These are phyloP conservation scores for Nymphicus hollandicus DNA, from an alignment of 2,113 vertebrate genomes.

Conservation along the genomic window DNA sequence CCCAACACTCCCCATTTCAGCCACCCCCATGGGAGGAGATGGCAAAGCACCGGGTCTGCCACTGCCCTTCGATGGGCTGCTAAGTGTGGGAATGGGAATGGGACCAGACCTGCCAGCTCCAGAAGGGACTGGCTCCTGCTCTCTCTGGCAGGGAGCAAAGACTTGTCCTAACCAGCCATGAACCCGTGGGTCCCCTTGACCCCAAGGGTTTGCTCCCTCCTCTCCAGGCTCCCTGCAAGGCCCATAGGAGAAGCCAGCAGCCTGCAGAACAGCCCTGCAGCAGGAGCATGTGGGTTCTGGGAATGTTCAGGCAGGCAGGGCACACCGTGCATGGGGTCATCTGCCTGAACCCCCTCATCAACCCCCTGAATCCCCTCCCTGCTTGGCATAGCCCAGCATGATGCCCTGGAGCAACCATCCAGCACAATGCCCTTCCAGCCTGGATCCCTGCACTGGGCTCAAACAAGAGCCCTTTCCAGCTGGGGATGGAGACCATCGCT, in stretches of 20 bases:
- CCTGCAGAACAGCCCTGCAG: neutral
- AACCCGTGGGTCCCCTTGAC: neutral
- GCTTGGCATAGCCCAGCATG: fast-evolving
- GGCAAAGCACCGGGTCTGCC: neutral
- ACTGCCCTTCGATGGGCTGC: neutral
- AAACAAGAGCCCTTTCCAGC: neutral
- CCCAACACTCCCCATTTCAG: fast-evolving
- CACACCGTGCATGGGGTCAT: fast-evolving
- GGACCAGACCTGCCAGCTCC: neutral
- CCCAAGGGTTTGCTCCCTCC: neutral
- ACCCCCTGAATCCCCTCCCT: neutral
- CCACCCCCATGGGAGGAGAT: fast-evolving
- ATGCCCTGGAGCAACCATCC: neutral
- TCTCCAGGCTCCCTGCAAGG: neutral
- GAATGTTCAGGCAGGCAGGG: neutral
- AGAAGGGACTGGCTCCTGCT: neutral
- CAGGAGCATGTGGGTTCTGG: neutral
- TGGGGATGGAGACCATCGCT: fast-evolving
- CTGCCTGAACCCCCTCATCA: neutral
- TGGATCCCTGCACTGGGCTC: neutral
- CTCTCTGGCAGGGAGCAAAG: neutral
- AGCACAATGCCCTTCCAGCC: neutral
- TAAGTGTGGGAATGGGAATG: neutral
- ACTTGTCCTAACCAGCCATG: fast-evolving
- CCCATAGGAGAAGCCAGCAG: fast-evolving